phyloP scores from a whole-genome alignment of 2,888 invertebrate genomes.

The Tenthredo amoena region DNA sequence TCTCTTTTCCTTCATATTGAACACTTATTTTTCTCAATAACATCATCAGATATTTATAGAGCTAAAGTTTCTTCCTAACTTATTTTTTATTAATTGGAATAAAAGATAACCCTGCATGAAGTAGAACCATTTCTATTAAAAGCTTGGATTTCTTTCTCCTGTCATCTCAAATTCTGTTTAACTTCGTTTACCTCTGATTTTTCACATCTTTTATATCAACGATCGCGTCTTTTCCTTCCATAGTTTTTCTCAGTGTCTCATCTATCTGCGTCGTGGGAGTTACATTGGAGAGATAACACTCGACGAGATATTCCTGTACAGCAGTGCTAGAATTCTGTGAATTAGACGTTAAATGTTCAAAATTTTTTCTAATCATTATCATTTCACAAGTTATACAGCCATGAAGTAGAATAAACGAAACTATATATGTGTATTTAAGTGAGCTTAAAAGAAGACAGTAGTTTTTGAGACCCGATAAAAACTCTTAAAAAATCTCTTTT shows the following conservation, averaged over 20 bases:
- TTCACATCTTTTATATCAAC: conserved; percentile 78
- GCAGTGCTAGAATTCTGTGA: background rate
- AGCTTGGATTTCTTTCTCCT: background rate
- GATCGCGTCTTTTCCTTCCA: conserved; percentile 74
- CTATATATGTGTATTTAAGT: background rate
- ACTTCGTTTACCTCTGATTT: conserved; percentile 75
- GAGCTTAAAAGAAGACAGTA: background rate
- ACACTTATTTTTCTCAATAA: no score
- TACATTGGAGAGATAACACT: conserved; percentile 68
- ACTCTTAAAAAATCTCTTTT: background rate
- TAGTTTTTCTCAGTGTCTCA: conserved; percentile 63
- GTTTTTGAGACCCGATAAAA: background rate
- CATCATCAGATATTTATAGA: no score
- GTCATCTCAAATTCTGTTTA: background rate
- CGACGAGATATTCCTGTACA: conserved; percentile 72
- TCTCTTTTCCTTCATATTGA: no score
- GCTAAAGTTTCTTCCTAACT: background rate
- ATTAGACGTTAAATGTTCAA: background rate
- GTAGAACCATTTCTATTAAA: background rate
- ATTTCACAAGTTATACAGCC: background rate
- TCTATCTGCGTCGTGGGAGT: conserved; percentile 59
- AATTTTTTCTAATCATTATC: background rate
- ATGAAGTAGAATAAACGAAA: background rate
- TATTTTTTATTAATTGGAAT: background rate
- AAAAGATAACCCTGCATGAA: background rate